Percentiles rank a stretch among this genome's conserved stretches.
These are phyloP conservation scores for Patiria miniata DNA, from an alignment of 35 echinoderm and acorn worm species.

Conservation along the genomic window DNA sequence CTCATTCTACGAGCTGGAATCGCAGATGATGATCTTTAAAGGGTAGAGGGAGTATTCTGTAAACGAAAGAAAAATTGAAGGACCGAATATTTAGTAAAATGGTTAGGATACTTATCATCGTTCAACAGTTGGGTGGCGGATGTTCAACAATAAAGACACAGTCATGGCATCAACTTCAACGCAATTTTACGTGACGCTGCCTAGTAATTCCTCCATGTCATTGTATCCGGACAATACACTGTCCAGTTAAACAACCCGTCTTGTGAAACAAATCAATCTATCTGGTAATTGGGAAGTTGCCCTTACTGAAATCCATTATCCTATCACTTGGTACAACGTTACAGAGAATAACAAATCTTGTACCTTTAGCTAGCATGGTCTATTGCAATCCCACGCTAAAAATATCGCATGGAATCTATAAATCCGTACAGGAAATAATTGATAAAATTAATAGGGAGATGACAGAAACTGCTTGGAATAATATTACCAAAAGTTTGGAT, in stretches of 20 bases:
- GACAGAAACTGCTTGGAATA: too few relatives aligned
- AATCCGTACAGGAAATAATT: slow-evolving; percentile 14
- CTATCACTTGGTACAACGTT: slow-evolving; percentile 56
- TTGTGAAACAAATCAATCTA: slow-evolving; percentile 19
- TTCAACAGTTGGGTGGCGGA: slow-evolving; percentile 63
- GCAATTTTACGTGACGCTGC: slow-evolving; percentile 58
- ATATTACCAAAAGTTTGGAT: too few relatives aligned
- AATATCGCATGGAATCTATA: slow-evolving; percentile 58
- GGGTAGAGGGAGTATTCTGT: slow-evolving; percentile 30
- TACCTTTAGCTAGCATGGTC: slow-evolving; percentile 27
- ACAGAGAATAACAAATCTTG: slow-evolving; percentile 26
- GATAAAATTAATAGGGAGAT: slow-evolving; percentile 12
- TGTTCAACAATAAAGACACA: background rate
- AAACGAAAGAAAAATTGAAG: slow-evolving; percentile 37
- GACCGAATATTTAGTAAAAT: slow-evolving; percentile 62
- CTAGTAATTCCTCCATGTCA: slow-evolving; percentile 43
- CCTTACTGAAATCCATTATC: slow-evolving; percentile 56
- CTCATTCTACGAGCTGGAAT: slow-evolving; percentile 35
- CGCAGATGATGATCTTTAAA: slow-evolving; percentile 21
- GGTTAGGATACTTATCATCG: slow-evolving; percentile 38
- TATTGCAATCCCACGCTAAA: background rate
- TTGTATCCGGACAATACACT: slow-evolving; percentile 51
- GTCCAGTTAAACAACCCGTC: background rate
- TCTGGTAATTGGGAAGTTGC: slow-evolving; percentile 69
- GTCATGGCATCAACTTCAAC: background rate